Base-by-base conservation (phyloP, 2,797 vertebrate species). In the Tokudaia tokunoshimensis region DNA sequence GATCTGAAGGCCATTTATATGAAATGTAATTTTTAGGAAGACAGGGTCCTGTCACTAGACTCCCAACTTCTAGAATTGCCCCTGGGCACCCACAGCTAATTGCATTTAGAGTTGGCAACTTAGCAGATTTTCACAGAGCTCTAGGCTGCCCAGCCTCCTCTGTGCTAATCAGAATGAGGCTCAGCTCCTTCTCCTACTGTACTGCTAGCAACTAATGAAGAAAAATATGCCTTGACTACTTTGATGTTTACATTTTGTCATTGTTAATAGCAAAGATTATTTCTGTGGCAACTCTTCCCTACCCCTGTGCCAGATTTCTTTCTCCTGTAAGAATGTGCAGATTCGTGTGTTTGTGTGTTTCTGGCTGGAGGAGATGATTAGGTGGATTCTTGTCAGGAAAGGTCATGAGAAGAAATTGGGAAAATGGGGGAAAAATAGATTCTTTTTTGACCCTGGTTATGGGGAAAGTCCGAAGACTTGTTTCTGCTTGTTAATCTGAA, bases 321-420 rank as follows among this genome's bases (percentile, higher is more conserved):
- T 93, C 52, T 61, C n/a, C 29, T 34, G n/a, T 81, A 52, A 26
- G 67, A 29, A 41, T 57, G n/a, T 88, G 14, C 26, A 29, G n/a
- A 74, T 70, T 57, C 59, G 4, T 61, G 3, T 63, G 12, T 47
- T 15, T 44, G 44, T 83, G 76, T 91, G 7, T 50, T 12, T 29
- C 6, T 81, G 29, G 88, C 44, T 67, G 11, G 80, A 84, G n/a
- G 20, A 57, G 41, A 81, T 2, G 6, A 4, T 55, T 19, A 89
- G 20, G 26, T 75, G 96, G 52, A 91, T 34, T 74, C 41, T 93
- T 94, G 12, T 93, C 41, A 86, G 61, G 55, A 98, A 95, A 86
- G 78, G 74, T 82, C 91, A 92, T 29, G 26, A 50, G 24, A 86
- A 85, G 37, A 92, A 94, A 92, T 7, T 87, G n/a, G 80, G n/a